These are phyloP conservation scores for Noctua janthe DNA, from an alignment of 2,888 invertebrate genomes.

Conservation along the genomic window DNA sequence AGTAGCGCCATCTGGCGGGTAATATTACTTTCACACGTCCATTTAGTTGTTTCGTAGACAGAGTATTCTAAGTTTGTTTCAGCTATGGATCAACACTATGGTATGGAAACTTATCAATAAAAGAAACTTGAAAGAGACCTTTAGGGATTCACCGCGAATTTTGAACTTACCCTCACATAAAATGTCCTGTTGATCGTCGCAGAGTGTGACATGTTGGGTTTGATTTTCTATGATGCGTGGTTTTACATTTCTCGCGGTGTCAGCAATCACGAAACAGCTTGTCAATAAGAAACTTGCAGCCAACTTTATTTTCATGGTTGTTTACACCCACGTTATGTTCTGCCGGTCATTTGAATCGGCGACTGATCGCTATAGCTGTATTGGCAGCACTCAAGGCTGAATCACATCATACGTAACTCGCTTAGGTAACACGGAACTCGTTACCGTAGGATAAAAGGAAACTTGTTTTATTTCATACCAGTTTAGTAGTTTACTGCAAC, in stretches of 20 bases:
- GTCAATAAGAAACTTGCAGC: constrained; percentile 16
- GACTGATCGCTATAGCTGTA: constrained; percentile 15
- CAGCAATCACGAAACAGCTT: constrained; percentile 18
- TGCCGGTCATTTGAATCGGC: not conserved
- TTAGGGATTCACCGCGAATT: constrained; percentile 28
- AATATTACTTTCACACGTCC: not conserved
- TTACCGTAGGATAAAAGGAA: constrained; percentile 2
- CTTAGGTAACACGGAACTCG: not conserved
- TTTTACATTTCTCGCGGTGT: constrained; percentile 16
- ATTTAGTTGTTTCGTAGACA: not conserved
- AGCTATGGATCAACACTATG: constrained; percentile 14
- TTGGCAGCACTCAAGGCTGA: constrained; percentile 32
- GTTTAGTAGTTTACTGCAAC: constrained; percentile 24
- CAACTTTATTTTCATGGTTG: constrained; percentile 38
- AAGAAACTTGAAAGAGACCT: not conserved
- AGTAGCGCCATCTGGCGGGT: not conserved
- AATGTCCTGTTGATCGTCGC: constrained; percentile 15
- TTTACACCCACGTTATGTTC: constrained; percentile 3
- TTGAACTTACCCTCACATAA: constrained; percentile 36
- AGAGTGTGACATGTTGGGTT: not conserved
- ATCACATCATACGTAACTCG: not conserved
- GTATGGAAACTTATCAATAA: constrained; percentile 20
- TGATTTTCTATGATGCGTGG: constrained; percentile 18
- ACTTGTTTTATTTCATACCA: constrained; percentile 38
- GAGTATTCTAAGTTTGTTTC: not conserved